These are phyloP conservation scores for Lota lota DNA, from an alignment of 2,113 vertebrate genomes.

Conservation along the genomic window DNA sequence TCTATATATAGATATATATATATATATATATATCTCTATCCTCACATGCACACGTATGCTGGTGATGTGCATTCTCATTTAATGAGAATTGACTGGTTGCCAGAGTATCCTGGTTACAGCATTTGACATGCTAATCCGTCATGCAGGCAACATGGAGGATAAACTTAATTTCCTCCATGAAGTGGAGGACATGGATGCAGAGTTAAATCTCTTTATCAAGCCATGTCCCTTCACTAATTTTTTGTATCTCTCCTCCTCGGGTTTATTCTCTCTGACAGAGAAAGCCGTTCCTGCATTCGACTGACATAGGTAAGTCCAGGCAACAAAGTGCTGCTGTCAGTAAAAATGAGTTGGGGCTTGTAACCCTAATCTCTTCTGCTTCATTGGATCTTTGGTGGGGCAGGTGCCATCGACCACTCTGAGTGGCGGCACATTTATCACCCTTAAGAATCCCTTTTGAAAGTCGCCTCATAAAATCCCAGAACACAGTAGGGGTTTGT, in stretches of 20 bases:
- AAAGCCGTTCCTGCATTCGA: conserved; percentile 66
- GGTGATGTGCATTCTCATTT: conserved; percentile 38
- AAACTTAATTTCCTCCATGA: conserved; percentile 29
- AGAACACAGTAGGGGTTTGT: not conserved
- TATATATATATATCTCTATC: not conserved
- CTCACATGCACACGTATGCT: not conserved
- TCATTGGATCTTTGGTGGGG: conserved; percentile 8
- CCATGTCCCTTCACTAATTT: conserved; percentile 70
- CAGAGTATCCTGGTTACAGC: not conserved
- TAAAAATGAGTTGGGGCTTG: conserved; percentile 14
- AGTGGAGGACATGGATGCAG: conserved; percentile 44
- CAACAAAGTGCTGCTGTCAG: conserved; percentile 21
- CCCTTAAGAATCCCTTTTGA: conserved; percentile 32
- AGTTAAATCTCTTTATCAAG: conserved; percentile 53
- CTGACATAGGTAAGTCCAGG: conserved; percentile 77
- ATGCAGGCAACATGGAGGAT: conserved; percentile 37
- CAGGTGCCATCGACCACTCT: too few species aligned
- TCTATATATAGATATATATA: too few species aligned
- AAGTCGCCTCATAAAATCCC: not conserved
- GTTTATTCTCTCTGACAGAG: conserved; percentile 77
- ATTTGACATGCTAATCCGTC: conserved; percentile 40
- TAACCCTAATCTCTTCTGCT: conserved; percentile 18
- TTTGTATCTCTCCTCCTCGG: conserved; percentile 74
- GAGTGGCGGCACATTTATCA: conserved; percentile 45
- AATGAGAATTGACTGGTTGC: conserved; percentile 39